These are phyloP conservation scores for Plumapathes pennacea DNA, from an alignment of 92 coral and sea anemone species.

Conservation along the genomic window DNA sequence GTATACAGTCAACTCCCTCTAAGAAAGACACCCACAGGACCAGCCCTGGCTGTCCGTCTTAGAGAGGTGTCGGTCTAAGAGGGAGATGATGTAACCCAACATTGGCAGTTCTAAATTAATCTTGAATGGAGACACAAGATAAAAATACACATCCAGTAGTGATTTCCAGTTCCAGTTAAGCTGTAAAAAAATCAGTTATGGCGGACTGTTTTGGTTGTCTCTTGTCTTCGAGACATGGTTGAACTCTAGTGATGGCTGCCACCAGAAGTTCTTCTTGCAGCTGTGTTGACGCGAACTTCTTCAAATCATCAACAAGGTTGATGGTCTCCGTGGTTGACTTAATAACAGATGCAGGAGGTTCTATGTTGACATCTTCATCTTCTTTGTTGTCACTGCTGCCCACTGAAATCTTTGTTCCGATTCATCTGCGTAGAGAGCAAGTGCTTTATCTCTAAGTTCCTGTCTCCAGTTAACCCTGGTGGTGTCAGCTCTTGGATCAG, in stretches of 20 bases:
- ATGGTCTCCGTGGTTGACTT: constrained; percentile 12
- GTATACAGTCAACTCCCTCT: constrained; percentile 16
- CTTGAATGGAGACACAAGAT: constrained; percentile 4
- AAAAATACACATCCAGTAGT: background rate
- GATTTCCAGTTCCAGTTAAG: constrained; percentile 9
- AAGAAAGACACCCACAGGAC: constrained; percentile 21
- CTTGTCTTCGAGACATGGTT: constrained; percentile 7
- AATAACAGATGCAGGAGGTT: constrained; percentile 2
- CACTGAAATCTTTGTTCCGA: no score
- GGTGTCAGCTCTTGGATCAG: background rate
- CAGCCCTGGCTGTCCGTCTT: constrained; percentile 25
- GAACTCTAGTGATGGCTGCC: constrained; percentile 8
- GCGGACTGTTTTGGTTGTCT: constrained; percentile 7
- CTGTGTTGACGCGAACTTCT: constrained; percentile 12
- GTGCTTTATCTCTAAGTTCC: background rate
- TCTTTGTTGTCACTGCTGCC: no score
- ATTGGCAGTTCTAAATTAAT: constrained; percentile 4
- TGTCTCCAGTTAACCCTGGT: background rate
- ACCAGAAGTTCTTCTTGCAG: constrained; percentile 18
- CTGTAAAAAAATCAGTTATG: constrained; percentile 6
- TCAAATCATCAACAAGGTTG: constrained; percentile 8
- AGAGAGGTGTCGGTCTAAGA: constrained; percentile 25
- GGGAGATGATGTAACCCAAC: constrained; percentile 10
- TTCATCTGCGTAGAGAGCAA: background rate
- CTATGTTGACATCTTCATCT: constrained; percentile 1